These are phyloP conservation scores for Pontoporia blainvillei DNA, from an alignment of 2,113 vertebrate genomes.

Conservation along the genomic window DNA sequence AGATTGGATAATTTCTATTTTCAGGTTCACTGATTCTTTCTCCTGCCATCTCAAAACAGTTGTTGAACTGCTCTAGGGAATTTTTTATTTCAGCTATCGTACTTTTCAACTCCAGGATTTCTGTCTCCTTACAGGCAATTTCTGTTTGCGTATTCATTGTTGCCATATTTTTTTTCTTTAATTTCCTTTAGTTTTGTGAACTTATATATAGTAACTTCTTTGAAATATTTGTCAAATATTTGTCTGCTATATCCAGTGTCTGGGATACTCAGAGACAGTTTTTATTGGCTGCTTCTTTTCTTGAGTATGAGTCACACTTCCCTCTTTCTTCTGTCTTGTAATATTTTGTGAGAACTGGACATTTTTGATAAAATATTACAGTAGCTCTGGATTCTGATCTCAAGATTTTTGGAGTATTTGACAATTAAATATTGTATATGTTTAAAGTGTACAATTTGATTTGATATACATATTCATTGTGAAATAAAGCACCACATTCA, in stretches of 20 bases:
- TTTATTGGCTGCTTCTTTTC: not conserved
- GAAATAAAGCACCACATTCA: not conserved
- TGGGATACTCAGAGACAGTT: not conserved
- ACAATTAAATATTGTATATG: not conserved
- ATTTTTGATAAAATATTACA: not conserved
- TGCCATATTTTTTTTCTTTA: not conserved
- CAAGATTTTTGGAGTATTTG: not conserved
- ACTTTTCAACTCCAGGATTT: conserved; percentile 1
- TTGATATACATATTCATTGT: not conserved
- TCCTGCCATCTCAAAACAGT: not conserved
- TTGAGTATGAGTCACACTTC: not conserved
- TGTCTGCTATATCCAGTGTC: not conserved
- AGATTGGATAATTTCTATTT: not conserved
- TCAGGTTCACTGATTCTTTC: not conserved
- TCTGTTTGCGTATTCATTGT: not conserved
- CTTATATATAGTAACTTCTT: not conserved
- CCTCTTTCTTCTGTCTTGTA: not conserved
- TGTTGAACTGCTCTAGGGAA: not conserved
- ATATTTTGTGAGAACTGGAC: not conserved
- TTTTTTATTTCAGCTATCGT: not conserved
- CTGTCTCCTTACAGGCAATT: not conserved
- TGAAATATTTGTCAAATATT: conserved; percentile 14
- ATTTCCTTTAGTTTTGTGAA: not conserved
- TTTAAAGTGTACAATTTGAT: not conserved
- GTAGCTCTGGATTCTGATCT: not conserved